These are phyloP conservation scores for Meta bourneti DNA, from an alignment of 2,888 invertebrate species.

Conservation along the genomic window DNA sequence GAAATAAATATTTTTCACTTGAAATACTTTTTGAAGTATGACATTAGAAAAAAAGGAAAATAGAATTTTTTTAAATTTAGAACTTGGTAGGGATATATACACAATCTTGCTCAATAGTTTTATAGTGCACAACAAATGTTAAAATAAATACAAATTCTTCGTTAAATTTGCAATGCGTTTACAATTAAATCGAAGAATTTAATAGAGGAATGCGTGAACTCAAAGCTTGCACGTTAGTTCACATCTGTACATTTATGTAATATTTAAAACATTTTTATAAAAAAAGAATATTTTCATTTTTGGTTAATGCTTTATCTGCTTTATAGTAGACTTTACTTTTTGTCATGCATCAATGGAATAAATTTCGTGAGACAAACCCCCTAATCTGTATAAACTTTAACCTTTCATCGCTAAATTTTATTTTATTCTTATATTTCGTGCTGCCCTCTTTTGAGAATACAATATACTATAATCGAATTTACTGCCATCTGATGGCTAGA, in stretches of 20 bases:
- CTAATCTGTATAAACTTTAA: not conserved
- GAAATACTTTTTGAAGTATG: too few species aligned
- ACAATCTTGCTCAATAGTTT: not conserved
- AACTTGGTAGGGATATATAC: not conserved
- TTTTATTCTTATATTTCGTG: not conserved
- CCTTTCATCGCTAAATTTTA: not conserved
- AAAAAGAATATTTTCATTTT: not conserved
- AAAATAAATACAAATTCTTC: too few species aligned
- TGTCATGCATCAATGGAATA: not conserved
- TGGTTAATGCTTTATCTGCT: not conserved
- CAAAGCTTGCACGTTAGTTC: too few species aligned
- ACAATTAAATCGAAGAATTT: too few species aligned
- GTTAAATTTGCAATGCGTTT: too few species aligned
- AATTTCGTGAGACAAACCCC: not conserved
- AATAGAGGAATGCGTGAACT: too few species aligned
- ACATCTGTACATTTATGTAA: too few species aligned
- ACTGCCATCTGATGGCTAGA: slow-evolving; percentile 8
- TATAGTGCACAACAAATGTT: too few species aligned
- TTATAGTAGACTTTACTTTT: not conserved
- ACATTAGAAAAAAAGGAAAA: not conserved
- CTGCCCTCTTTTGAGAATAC: not conserved
- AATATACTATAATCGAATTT: not conserved
- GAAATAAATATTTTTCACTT: too few species aligned
- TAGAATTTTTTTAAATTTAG: not conserved
- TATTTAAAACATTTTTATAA: too few species aligned